Base-by-base conservation (phyloP, 2,888 invertebrate species). In the Catocala fraxini region DNA sequence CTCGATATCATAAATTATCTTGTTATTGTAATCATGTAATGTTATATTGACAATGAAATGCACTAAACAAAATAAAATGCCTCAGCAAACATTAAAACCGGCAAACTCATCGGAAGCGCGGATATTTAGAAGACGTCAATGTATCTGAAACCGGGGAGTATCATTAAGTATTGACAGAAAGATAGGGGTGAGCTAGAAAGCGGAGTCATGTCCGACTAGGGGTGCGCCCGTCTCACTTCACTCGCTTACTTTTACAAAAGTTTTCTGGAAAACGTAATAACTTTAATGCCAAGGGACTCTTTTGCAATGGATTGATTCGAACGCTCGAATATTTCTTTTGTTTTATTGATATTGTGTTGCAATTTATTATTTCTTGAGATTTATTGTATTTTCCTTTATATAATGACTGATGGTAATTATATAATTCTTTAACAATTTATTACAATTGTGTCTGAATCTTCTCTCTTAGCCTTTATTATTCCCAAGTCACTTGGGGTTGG, bases 141-240 rank as follows among this genome's bases (percentile, higher is more conserved):
- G 61, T 56, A 55, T 73, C 63, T 63, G 60, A 64, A 76, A 76
- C 73, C 81, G 82, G 84, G 83, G 72, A 67, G 69, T 73, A 80
- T 85, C 85, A 87, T 87, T 85, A 86, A 79, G 76, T 72, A 79
- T 79, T 82, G 87, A 83, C 84, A 81, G 79, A 47, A 6, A 42
- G 63, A 67, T 73, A 71, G 77, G 79, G 77, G 72, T 66, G 78
- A 75, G 72, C 57, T 60, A 73, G 68, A 81, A 73, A 79, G 82
- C 81, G 71, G 66, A 76, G 80, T 89, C 88, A 88, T 85, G 86
- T 86, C 85, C 83, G 82, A 68, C 53, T 78, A 47, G 67, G 69
- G 63, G 67, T 61, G 56, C 59, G 70, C 57, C 68, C 61, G 70
- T 58, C 64, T 57, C 52, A 57, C 53, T 46, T 55, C 46, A 59